Base-by-base conservation (phyloP, 2,888 invertebrate species). In the Cryptops parisi region DNA sequence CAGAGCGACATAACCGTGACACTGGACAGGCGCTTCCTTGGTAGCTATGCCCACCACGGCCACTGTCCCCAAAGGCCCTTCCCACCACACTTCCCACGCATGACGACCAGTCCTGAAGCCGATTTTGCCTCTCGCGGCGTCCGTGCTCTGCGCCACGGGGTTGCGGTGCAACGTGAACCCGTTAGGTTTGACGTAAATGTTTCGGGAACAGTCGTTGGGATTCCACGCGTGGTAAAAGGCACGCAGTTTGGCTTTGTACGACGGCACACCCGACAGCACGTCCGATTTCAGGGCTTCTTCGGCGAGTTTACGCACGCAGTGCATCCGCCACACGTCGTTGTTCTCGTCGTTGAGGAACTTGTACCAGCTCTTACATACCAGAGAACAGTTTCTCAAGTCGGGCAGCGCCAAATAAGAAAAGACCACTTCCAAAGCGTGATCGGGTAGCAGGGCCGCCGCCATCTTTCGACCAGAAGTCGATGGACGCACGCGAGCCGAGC, bases 31-130 rank as follows among this genome's bases (percentile, higher is more conserved):
- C 9, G 96, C 91, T 66, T 96, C 90, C 73, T 86, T 88, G 1
- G 93, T 93, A 45, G 93, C 87, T 64, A 94, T 82, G 39, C 91
- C 97, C 64, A 98, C 84, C 43, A 97, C 94, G 43, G 97, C 97
- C 22, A 97, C 96, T 2, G 97, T 98, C 9, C 97, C 97, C 57
- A 97, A 72, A 2, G 97, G 97, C 17, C 97, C 96, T 74, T 94
- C 93, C 94, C 94, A 96, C 70, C 91, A 88, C 6, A 96, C 85
- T 73, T 96, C 94, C 96, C 96, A 96, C 23, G 91, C 86, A 72
- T 96, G 96, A 58, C 94, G 78, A 6, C 94, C 96, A 66, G 84
- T 80, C 63, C 82, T 76, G 69, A 93, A 94, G 1, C 64, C 68
- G 46, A 88, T 81, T 77, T 88, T 96, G 60, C 79, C 86, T 71